Evolutionary conservation across 2,113 vertebrate species (phyloP).

Genomic region (Naja naja): DNA sequence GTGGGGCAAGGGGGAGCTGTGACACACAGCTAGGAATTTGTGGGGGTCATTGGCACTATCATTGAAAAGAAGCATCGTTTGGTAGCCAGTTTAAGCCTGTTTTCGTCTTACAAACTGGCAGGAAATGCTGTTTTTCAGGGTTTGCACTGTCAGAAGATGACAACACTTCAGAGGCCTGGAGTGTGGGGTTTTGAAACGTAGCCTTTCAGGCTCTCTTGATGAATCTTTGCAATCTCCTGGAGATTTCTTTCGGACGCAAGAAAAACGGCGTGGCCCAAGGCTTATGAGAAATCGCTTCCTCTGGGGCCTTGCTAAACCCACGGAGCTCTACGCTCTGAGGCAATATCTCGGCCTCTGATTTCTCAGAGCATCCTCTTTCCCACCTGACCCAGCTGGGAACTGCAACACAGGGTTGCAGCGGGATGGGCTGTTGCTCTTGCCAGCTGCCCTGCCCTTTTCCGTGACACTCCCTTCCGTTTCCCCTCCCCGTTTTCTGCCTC

Average conservation of each 20-base stretch:
- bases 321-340: neutral
- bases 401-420: neutral
- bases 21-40: neutral
- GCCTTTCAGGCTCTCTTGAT: neutral
- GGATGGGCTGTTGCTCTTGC: neutral
- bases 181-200: neutral
- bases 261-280: neutral
- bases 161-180: neutral
- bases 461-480: neutral
- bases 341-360: neutral
- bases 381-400: too few relatives aligned
- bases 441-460: neutral
- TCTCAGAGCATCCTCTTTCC: neutral
- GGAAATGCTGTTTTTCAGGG: neutral
- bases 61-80: neutral
- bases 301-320: neutral
- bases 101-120: neutral
- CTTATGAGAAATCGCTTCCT: neutral
- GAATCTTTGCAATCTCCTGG: neutral
- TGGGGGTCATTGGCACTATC: neutral
- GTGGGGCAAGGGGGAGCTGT: neutral
- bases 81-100: neutral
- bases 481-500: neutral
- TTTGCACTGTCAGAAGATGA: neutral
- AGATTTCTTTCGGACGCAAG: neutral